Conservation (phyloP, 2,113 vertebrate species). For the Cacatua alba region DNA sequence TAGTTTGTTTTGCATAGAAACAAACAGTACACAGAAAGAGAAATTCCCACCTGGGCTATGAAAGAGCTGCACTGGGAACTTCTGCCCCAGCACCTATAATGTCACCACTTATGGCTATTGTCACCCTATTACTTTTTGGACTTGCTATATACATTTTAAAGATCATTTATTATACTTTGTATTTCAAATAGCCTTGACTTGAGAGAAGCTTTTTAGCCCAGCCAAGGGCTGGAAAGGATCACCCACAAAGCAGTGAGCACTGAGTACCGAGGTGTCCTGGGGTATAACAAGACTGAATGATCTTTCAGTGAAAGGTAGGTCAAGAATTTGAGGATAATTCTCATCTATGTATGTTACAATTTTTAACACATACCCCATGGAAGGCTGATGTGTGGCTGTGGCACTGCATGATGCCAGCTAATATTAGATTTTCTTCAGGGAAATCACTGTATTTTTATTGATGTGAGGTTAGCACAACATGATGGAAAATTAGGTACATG, state of each 20-base stretch:
- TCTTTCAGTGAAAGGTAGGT: neutral
- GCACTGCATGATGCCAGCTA: neutral
- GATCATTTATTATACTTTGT: neutral
- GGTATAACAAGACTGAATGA: neutral
- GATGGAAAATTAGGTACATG: neutral
- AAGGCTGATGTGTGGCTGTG: fast-evolving
- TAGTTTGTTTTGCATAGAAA: neutral
- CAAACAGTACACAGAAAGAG: neutral
- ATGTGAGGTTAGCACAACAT: neutral
- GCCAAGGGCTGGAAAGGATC: neutral
- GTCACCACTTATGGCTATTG: neutral
- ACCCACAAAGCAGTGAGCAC: neutral
- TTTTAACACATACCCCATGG: neutral
- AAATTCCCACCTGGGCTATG: neutral
- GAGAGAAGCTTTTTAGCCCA: neutral
- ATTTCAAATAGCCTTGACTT: neutral
- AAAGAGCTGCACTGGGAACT: neutral
- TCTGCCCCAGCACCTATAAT: neutral
- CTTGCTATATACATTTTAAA: neutral
- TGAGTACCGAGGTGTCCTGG: neutral
- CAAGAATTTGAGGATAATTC: neutral
- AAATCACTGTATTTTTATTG: neutral
- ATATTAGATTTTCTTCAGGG: neutral
- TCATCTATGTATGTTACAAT: neutral
- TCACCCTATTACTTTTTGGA: neutral